Evolutionary conservation across 2,113 vertebrate species (phyloP).

Genomic region (Zapus hudsonius): DNA sequence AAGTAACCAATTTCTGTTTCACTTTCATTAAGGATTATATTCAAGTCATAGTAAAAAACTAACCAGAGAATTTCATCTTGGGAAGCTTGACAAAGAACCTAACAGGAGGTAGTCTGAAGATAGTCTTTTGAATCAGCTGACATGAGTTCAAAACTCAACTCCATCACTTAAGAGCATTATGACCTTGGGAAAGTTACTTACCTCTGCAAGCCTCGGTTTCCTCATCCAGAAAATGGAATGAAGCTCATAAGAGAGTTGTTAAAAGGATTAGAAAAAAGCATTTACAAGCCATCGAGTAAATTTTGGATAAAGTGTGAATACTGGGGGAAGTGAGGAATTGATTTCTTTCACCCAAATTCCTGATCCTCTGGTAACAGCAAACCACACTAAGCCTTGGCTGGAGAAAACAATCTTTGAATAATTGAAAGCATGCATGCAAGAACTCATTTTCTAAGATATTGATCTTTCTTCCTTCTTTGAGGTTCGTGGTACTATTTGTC

Average conservation of each 20-base stretch:
- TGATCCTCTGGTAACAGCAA: not conserved
- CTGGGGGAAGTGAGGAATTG: not conserved
- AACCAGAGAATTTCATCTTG: slow-evolving; percentile 16
- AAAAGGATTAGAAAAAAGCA: not conserved
- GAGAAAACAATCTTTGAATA: slow-evolving; percentile 10
- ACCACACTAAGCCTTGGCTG: not conserved
- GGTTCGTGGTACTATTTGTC: not conserved
- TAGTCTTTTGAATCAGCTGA: not conserved
- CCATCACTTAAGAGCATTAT: not conserved
- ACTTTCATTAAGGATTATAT: not conserved
- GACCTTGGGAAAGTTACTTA: not conserved
- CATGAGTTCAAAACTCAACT: not conserved
- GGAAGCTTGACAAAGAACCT: not conserved
- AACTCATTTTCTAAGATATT: slow-evolving; percentile 39
- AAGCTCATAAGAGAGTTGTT: not conserved
- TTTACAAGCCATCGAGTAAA: not conserved
- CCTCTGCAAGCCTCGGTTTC: not conserved
- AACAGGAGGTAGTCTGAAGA: not conserved
- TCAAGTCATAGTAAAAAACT: slow-evolving; percentile 17
- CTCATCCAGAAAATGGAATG: not conserved
- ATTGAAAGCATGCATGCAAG: slow-evolving; percentile 24
- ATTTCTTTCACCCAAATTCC: not conserved
- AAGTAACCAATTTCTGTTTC: slow-evolving; percentile 15
- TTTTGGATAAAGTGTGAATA: not conserved
- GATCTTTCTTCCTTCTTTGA: slow-evolving; percentile 38